phyloP scores from a whole-genome alignment of 2,113 vertebrate species.

The Grus americana region DNA sequence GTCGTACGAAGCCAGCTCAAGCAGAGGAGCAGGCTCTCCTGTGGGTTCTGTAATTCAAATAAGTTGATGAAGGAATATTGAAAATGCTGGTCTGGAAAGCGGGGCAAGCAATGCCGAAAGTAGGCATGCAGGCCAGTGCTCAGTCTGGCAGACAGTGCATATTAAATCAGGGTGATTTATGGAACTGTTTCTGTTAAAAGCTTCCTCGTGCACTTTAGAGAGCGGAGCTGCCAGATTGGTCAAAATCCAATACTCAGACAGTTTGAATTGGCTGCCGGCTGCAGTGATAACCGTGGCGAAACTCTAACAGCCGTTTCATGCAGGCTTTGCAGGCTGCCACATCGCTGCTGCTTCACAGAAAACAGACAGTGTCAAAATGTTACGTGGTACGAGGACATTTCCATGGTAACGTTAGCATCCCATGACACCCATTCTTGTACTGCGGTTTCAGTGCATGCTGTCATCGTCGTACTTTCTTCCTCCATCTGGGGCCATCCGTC shows the following conservation, averaged over 20 bases:
- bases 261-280: slow-evolving; percentile 31
- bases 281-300: not conserved
- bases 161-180: slow-evolving; percentile 28
- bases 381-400: slow-evolving; percentile 21
- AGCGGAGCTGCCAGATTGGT: slow-evolving; percentile 4
- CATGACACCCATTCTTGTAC: not conserved
- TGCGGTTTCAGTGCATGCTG: not conserved
- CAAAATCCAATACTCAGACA: slow-evolving; percentile 10
- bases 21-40: not conserved
- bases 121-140: not conserved
- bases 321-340: slow-evolving; percentile 30
- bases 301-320: not conserved
- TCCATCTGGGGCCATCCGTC: slow-evolving; percentile 5
- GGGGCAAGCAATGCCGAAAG: not conserved
- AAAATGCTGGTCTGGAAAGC: not conserved
- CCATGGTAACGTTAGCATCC: slow-evolving; percentile 68
- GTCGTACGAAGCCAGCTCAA: not conserved
- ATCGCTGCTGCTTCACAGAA: not conserved
- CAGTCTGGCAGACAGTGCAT: not conserved
- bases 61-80: rapidly evolving
- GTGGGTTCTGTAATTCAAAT: not conserved
- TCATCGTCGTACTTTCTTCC: not conserved
- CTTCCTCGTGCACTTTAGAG: slow-evolving; percentile 24
- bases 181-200: slow-evolving; percentile 30
- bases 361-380: slow-evolving; percentile 63